Conservation (phyloP, 2,113 vertebrate species). For the Gallinago jamesoni region DNA sequence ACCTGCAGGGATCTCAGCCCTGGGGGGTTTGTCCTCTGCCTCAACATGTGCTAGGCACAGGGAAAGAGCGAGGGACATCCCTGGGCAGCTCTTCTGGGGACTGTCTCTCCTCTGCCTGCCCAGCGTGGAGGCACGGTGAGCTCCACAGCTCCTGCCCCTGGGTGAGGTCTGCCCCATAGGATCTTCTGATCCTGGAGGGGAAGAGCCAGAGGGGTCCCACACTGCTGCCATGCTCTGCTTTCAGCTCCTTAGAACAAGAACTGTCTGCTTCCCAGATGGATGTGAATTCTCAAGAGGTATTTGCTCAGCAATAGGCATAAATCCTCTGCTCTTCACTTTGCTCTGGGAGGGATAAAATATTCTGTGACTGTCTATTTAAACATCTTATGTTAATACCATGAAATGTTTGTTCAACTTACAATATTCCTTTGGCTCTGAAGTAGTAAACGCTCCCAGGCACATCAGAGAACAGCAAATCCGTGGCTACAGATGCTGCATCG, state of each 20-base stretch:
- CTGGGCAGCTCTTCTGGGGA: not conserved
- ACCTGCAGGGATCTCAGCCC: not conserved
- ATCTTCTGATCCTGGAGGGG: not conserved
- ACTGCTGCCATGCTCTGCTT: not conserved
- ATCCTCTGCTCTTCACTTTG: not conserved
- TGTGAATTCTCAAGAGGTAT: not conserved
- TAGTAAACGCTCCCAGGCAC: not conserved
- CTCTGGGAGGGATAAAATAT: not conserved
- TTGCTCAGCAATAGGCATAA: constrained; percentile 7
- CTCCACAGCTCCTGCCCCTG: not conserved
- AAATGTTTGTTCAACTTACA: constrained; percentile 17
- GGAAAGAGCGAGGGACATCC: not conserved
- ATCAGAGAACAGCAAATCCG: not conserved
- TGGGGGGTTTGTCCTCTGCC: not conserved
- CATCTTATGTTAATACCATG: constrained; percentile 6
- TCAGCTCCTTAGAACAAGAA: not conserved
- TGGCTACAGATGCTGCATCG: not conserved
- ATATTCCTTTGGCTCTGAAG: not conserved
- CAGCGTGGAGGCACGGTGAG: rapidly evolving
- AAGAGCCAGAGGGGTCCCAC: not conserved
- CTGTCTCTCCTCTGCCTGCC: not conserved
- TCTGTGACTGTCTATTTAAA: constrained; percentile 19
- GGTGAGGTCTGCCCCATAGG: not conserved
- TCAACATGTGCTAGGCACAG: rapidly evolving
- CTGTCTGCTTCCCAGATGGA: not conserved